Conservation (phyloP, 2,888 invertebrate genomes). For the Reticulitermes lucifugus region DNA sequence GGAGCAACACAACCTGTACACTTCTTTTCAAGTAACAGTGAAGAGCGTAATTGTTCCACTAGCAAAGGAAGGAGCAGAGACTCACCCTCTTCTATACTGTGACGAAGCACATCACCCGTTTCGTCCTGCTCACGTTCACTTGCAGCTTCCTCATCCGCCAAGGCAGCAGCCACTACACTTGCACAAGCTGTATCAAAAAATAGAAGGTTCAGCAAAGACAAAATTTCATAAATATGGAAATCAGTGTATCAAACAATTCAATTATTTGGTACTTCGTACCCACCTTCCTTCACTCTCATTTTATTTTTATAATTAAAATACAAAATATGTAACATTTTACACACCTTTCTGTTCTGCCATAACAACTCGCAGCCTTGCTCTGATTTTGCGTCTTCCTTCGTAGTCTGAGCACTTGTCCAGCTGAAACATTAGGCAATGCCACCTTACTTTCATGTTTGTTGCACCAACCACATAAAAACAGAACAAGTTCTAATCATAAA, state of each 20-base stretch:
- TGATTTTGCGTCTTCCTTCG: slow-evolving; percentile 86
- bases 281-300: no score
- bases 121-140: slow-evolving; percentile 62
- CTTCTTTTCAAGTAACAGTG: slow-evolving; percentile 59
- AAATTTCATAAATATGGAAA: no score
- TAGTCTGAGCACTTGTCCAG: slow-evolving; percentile 87
- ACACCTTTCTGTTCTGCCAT: slow-evolving; percentile 91
- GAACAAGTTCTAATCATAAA: no score
- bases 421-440: slow-evolving; percentile 66
- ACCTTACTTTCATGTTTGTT: neutral
- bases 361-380: slow-evolving; percentile 83
- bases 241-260: no score
- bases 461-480: no score
- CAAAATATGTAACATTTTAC: slow-evolving; percentile 41
- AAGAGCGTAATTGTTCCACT: slow-evolving; percentile 64
- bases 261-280: no score
- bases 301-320: neutral
- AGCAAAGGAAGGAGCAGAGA: slow-evolving; percentile 72
- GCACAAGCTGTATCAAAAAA: slow-evolving; percentile 64
- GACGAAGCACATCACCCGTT: slow-evolving; percentile 31
- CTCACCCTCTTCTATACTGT: slow-evolving; percentile 73
- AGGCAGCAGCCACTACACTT: slow-evolving; percentile 67
- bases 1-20: slow-evolving; percentile 12
- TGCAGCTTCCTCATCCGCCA: slow-evolving; percentile 57
- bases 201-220: neutral